Evolutionary conservation across 2,113 vertebrate species (phyloP).

Genomic region (Pseudopodoces humilis): DNA sequence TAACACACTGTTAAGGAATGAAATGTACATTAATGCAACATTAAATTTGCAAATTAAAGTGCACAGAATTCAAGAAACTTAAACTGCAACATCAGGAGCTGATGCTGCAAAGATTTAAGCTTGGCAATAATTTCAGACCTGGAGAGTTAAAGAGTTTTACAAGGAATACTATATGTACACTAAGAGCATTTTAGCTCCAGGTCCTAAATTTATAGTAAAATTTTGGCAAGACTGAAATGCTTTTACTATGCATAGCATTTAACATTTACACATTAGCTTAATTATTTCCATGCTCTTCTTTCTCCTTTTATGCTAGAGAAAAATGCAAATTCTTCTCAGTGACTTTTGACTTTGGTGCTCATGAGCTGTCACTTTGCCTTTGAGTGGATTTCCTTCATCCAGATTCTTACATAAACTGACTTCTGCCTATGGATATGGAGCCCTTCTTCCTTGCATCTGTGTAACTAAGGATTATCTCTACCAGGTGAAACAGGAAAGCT

Average conservation of each 20-base stretch:
- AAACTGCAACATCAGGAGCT: not conserved
- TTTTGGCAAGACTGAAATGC: not conserved
- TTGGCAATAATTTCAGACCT: not conserved
- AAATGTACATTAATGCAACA: not conserved
- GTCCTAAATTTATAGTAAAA: not conserved
- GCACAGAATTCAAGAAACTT: not conserved
- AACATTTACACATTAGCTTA: not conserved
- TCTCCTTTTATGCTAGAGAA: not conserved
- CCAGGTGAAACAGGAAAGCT: not conserved
- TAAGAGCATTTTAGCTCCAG: not conserved
- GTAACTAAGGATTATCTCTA: not conserved
- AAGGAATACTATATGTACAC: not conserved
- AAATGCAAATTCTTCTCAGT: not conserved
- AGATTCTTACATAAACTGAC: not conserved
- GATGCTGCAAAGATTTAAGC: not conserved
- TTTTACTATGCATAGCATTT: not conserved
- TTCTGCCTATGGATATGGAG: not conserved
- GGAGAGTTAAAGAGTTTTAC: not conserved
- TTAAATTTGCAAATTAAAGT: slow-evolving; percentile 11
- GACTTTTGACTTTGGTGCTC: not conserved
- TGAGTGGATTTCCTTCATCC: not conserved
- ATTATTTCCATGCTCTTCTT: not conserved
- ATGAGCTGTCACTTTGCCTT: not conserved
- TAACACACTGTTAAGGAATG: not conserved
- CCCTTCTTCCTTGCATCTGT: not conserved